phyloP scores from a whole-genome alignment of 2,113 vertebrate species.

The Camelus bactrianus region DNA sequence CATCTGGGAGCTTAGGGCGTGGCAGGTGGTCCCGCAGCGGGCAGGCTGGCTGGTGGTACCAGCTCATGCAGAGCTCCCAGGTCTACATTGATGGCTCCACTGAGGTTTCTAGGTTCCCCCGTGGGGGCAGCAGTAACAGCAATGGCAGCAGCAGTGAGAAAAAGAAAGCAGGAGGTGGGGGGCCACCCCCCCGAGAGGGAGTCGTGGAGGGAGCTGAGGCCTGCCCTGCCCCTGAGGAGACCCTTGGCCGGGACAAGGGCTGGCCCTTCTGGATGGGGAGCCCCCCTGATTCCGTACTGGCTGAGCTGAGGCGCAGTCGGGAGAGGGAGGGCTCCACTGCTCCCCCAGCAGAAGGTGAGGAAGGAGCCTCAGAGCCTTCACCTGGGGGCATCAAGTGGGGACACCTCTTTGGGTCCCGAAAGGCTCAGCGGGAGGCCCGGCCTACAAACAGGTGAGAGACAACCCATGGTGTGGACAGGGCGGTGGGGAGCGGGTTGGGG shows the following conservation, averaged over 20 bases:
- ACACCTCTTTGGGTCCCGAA: slow-evolving; percentile 87
- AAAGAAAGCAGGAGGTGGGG: slow-evolving; percentile 79
- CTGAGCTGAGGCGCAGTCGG: slow-evolving; percentile 89
- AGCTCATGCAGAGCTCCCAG: slow-evolving; percentile 99
- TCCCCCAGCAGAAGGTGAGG: slow-evolving; percentile 39
- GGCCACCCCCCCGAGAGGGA: slow-evolving; percentile 92
- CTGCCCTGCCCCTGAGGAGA: slow-evolving; percentile 86
- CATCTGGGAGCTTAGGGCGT: slow-evolving; percentile 29
- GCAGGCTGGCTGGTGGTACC: slow-evolving; percentile 98
- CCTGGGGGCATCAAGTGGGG: slow-evolving; percentile 86
- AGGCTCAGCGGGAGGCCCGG: slow-evolving; percentile 83
- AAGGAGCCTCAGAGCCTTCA: slow-evolving; percentile 50
- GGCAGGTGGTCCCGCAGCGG: slow-evolving; percentile 72
- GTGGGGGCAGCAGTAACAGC: slow-evolving; percentile 79
- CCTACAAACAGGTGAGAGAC: slow-evolving; percentile 89
- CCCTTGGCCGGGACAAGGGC: slow-evolving; percentile 80
- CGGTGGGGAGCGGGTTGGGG: background rate
- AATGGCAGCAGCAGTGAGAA: slow-evolving; percentile 84
- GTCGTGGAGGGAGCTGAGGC: slow-evolving; percentile 97
- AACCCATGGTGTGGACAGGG: accelerated
- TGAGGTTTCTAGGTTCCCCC: slow-evolving; percentile 91
- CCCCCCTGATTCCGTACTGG: slow-evolving; percentile 94
- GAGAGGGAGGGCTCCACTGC: slow-evolving; percentile 82
- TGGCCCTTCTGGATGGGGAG: slow-evolving; percentile 97
- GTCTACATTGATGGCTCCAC: slow-evolving; percentile 95